A percentile compares a stretch with the other conserved stretches of the same genome.
phyloP scores from a whole-genome alignment of 2,113 vertebrate species.

The Xenopus borealis region DNA sequence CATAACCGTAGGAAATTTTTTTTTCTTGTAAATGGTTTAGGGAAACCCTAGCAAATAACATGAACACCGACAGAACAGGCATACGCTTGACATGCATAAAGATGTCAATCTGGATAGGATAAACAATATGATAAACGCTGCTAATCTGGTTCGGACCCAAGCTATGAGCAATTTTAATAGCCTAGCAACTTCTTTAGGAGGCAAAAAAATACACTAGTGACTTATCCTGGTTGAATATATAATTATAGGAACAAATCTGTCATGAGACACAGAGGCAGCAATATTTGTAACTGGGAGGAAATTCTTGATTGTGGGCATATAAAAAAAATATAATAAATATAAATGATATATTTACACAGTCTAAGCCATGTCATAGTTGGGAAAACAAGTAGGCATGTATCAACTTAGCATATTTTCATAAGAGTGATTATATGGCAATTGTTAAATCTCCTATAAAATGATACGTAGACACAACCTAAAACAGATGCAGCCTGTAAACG shows the following conservation, averaged over 20 bases:
- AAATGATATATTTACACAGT: too few relatives aligned
- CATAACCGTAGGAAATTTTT: conserved; percentile 67
- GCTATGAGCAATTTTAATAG: conserved; percentile 2
- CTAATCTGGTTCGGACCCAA: conserved; percentile 1
- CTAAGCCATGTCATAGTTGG: too few relatives aligned
- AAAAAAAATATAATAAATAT: too few relatives aligned
- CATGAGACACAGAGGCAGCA: too few relatives aligned
- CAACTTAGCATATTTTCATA: too few relatives aligned
- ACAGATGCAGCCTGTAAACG: not conserved
- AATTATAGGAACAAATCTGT: too few relatives aligned
- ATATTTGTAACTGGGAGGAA: too few relatives aligned
- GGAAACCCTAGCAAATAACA: conserved; percentile 58
- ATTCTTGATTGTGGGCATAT: too few relatives aligned
- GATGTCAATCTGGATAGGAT: not conserved
- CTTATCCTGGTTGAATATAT: too few relatives aligned
- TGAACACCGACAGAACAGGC: not conserved
- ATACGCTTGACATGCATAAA: not conserved
- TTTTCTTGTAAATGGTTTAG: conserved; percentile 49
- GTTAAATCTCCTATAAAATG: not conserved
- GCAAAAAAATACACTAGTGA: not conserved
- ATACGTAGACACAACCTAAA: not conserved
- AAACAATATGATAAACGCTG: not conserved
- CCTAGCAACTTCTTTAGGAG: conserved; percentile 1
- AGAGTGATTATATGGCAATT: too few relatives aligned
- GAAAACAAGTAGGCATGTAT: too few relatives aligned